Conservation (phyloP, 1,140 invertebrate genomes). For the Drosophila persimilis region DNA sequence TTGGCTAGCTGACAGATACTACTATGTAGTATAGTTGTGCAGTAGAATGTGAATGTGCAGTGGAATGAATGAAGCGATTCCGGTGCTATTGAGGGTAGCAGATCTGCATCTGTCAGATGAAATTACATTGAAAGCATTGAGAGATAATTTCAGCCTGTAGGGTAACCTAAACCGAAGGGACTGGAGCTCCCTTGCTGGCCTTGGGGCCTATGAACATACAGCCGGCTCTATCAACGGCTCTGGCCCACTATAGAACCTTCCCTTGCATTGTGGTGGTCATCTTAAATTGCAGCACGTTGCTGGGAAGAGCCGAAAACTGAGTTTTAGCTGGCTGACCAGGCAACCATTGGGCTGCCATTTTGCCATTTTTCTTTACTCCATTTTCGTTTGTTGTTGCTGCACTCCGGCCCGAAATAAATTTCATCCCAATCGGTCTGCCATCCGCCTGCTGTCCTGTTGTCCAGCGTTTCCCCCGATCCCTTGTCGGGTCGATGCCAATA, state of each 20-base stretch:
- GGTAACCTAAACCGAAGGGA: too few species aligned
- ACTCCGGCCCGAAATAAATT: slow-evolving; percentile 66
- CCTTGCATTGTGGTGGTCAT: slow-evolving; percentile 35
- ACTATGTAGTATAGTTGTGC: background rate
- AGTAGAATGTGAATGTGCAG: too few species aligned
- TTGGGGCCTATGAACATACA: slow-evolving; percentile 44
- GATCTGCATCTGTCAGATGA: background rate
- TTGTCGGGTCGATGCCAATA: slow-evolving; percentile 77
- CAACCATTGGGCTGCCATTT: slow-evolving; percentile 25
- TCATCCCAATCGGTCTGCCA: slow-evolving; percentile 53
- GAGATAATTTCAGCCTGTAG: slow-evolving; percentile 1
- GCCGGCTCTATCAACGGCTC: background rate
- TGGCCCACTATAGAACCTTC: background rate
- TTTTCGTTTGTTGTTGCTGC: slow-evolving; percentile 27
- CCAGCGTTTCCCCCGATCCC: background rate
- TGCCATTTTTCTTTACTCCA: slow-evolving; percentile 12
- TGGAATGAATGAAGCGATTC: background rate
- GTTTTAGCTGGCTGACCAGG: slow-evolving; percentile 38
- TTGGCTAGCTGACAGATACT: background rate
- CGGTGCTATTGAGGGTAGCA: too few species aligned
- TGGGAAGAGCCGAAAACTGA: slow-evolving; percentile 51
- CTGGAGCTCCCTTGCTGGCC: background rate
- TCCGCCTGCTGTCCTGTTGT: too few species aligned
- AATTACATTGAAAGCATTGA: too few species aligned
- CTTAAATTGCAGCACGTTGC: slow-evolving; percentile 52